These are phyloP conservation scores for Caerostris extrusa DNA, from an alignment of 1,140 invertebrate species.

Conservation along the genomic window DNA sequence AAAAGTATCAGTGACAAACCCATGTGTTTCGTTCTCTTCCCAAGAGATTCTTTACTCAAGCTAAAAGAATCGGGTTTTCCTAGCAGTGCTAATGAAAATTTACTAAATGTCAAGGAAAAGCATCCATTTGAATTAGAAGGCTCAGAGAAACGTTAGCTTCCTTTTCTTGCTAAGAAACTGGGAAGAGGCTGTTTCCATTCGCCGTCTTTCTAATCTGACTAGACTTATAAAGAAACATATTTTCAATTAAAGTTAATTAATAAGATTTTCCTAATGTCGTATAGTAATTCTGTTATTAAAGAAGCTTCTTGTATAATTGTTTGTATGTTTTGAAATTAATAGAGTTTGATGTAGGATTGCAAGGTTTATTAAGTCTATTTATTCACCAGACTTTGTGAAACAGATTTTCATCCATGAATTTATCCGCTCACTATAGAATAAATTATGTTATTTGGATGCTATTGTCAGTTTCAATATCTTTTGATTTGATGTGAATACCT, in stretches of 20 bases:
- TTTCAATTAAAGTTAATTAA: constrained; percentile 19
- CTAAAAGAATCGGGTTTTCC: constrained; percentile 8
- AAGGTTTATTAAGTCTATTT: no score
- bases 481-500: no score
- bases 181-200: neutral
- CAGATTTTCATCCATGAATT: no score
- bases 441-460: no score
- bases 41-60: constrained; percentile 39
- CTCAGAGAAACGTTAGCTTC: neutral
- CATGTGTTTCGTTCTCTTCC: neutral
- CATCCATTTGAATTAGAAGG: constrained; percentile 68
- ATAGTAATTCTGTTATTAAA: no score
- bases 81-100: constrained; percentile 58
- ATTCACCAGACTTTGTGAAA: no score
- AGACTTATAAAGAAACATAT: neutral
- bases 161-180: neutral
- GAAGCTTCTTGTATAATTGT: no score
- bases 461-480: no score
- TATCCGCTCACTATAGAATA: no score
- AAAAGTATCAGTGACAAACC: constrained; percentile 14
- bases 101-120: constrained; percentile 3
- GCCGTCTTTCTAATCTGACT: neutral
- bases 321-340: no score
- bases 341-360: no score
- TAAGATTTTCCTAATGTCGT: neutral